Evolutionary conservation across 2,888 invertebrate genomes (phyloP).

Genomic region (Ectemnius cavifrons): DNA sequence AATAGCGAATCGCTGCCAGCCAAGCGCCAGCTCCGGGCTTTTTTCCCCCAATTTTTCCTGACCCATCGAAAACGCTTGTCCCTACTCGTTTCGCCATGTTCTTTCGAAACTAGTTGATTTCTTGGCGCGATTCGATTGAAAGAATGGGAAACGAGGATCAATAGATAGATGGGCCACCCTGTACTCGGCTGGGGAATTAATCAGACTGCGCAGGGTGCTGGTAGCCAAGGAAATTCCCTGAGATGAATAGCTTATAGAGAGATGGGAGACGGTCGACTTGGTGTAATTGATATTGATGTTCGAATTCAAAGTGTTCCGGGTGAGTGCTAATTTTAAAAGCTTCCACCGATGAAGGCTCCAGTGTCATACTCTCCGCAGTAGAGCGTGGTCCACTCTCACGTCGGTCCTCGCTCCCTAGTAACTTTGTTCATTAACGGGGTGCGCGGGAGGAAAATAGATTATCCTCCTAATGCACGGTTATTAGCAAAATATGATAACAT

Average conservation of each 20-base stretch:
- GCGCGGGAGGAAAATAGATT: slow-evolving; percentile 40
- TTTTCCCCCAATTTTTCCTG: too few species aligned
- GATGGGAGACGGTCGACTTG: neutral
- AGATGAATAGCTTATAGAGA: neutral
- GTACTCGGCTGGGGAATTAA: neutral
- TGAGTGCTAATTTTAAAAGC: slow-evolving; percentile 41
- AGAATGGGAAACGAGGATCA: neutral
- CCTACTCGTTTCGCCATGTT: neutral
- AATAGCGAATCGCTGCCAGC: neutral
- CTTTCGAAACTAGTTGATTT: neutral
- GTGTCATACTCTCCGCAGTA: neutral
- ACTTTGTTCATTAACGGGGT: slow-evolving; percentile 52
- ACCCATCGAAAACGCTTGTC: neutral
- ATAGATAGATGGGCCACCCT: neutral
- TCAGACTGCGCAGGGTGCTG: neutral
- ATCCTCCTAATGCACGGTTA: slow-evolving; percentile 35
- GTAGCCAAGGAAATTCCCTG: neutral
- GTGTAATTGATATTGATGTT: slow-evolving; percentile 33
- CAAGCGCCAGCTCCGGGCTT: neutral
- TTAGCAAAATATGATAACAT: slow-evolving; percentile 39
- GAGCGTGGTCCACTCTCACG: slow-evolving; percentile 15
- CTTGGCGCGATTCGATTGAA: neutral
- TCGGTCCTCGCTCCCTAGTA: slow-evolving; percentile 29
- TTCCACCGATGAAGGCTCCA: slow-evolving; percentile 1
- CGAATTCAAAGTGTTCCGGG: slow-evolving; percentile 39